Evolutionary conservation across 2,113 vertebrate species (phyloP).

Genomic region (Burhinus oedicnemus): DNA sequence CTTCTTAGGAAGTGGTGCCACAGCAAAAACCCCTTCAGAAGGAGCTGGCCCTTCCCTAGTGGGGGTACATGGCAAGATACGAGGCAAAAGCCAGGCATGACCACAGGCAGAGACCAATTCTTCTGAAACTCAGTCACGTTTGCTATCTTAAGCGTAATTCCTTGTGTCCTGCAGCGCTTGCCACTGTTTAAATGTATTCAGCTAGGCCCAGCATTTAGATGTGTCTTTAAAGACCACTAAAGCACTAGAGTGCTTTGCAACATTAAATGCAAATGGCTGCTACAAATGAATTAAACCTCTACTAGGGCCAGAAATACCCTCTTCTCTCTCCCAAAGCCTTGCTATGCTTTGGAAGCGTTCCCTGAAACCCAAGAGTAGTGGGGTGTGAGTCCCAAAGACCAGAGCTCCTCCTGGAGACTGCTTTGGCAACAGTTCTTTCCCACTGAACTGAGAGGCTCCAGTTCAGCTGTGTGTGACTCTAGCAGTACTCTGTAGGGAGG

Average conservation of each 20-base stretch:
- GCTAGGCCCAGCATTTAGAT: neutral
- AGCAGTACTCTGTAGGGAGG: neutral
- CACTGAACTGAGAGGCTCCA: neutral
- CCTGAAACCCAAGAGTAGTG: neutral
- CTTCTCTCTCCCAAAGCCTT: neutral
- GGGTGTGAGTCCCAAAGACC: neutral
- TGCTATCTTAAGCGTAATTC: neutral
- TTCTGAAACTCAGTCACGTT: neutral
- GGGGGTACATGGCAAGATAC: neutral
- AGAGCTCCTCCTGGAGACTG: conserved; percentile 15
- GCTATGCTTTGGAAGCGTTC: neutral
- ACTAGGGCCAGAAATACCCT: neutral
- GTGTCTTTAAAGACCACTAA: neutral
- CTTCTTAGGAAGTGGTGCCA: neutral
- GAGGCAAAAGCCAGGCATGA: neutral
- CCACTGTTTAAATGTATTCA: neutral
- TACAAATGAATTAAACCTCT: neutral
- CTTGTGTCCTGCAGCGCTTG: neutral
- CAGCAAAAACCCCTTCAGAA: neutral
- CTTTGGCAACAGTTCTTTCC: neutral
- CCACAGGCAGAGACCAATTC: neutral
- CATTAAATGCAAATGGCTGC: neutral
- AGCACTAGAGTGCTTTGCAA: neutral
- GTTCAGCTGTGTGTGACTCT: neutral
- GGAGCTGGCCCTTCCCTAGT: neutral